Base-by-base conservation (phyloP, 2,888 invertebrate species). In the Poecilobothrus nobilitatus region DNA sequence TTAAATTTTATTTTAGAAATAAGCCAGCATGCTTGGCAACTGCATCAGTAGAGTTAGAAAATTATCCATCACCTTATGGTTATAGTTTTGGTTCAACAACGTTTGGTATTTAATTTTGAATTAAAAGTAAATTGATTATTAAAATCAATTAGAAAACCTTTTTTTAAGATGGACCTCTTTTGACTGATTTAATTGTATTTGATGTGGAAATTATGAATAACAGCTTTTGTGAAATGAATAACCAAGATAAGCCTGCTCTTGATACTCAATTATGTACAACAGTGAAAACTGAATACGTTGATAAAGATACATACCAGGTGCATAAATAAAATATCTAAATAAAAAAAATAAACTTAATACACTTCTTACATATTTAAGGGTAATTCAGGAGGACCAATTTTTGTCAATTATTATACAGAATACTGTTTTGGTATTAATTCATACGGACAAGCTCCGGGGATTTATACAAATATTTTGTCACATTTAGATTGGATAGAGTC, bases 401-500 rank as follows among this genome's bases (percentile, higher is more conserved):
- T 62, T 22, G 63, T 68, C 66, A 1, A 65, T 73, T 12, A 70
- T 72, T 5, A 72, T 27, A 4, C 27, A 27, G 3, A 27, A 27
- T 27, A 27, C 27, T 74, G 20, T 69, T 74, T 37, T n/a, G 74
- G 74, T 2, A 65, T 74, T 3, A 73, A 72, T 10, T 74, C 74
- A 4, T 71, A 74, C 63, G 74, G 74, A 12, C 69, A 27, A 27
- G 27, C 3, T 27, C 27, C 27, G 2, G 27, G 27, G 2, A 5
- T 27, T 27, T 27, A 4, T 27, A 27, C 27, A 4, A 27, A 27
- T 27, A 27, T 27, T 4, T 4, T 5, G 5, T 27, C 27, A 5
- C 5, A 27, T 27, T 27, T 27, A 27, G 5, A 27, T 5, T 27
- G 27, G 27, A 27, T 27, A 4, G 27, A 27, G 27, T 27, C 27